Evolutionary conservation across 1,140 invertebrate species (phyloP), one percentile per base, ranked within the genome.

Genomic region (Papilio machaon): DNA sequence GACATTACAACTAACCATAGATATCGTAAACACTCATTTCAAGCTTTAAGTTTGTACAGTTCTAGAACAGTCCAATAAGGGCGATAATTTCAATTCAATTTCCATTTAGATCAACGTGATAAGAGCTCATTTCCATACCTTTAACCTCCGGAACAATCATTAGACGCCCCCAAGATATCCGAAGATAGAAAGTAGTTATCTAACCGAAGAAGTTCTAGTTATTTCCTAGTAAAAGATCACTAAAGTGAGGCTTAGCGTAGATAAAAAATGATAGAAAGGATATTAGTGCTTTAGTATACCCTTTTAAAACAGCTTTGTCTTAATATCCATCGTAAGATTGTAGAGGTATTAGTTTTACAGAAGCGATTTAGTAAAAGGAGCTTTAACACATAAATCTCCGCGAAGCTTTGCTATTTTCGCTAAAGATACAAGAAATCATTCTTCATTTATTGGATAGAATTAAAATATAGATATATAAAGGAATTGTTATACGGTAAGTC

Each of bases 21-120:
- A 94, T 91, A 94, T 94, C 93, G 93, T 94, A 94, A 89, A 92
- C 91, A 94, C 87, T 85, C 83, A 90, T 84, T 87, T 83, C 83
- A 89, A 84, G 88, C 88, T 93, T 93, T 81, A 77, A 86, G 82
- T 85, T 85, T 94, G 91, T 94, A 94, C 90, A 92, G 88, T 86
- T 84, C 86, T 87, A 88, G 82, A 87, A n/a, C 64, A 38, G 58
- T 79, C 77, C 38, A 67, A 79, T 64, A 58, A 83, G 80, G 38
- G 81, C 70, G 7, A 82, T 84, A 84, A 77, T 85, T 85, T 82
- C 64, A 79, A 83, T 83, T 87, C 74, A 47, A 64, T 23, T 47
- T 64, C 35, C 35, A 79, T 64, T 64, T 79, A 38, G 17, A 10
- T 60, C 76, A 43, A 58, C 13, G 52, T 84, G 82, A 80, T 81